Percentiles rank a stretch among this genome's conserved stretches.
phyloP scores from a whole-genome alignment of 2,797 vertebrate species.

The Lycodopsis pacificus region DNA sequence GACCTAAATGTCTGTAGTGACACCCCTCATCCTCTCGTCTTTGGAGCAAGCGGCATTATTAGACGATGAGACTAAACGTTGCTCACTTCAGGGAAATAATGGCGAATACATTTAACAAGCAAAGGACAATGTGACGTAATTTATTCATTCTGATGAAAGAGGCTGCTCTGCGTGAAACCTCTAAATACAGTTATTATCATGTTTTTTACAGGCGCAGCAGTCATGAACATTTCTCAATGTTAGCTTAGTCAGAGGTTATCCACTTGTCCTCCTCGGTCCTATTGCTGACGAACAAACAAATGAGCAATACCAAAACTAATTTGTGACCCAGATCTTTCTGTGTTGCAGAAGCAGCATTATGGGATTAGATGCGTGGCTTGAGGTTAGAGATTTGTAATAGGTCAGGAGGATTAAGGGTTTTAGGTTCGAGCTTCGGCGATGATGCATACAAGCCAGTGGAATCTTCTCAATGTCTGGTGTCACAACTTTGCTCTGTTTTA shows the following conservation, averaged over 20 bases:
- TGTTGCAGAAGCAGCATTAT: conserved; percentile 28
- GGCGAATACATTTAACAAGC: background rate
- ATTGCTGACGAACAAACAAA: conserved; percentile 26
- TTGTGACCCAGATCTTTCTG: conserved; percentile 33
- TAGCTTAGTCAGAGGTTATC: background rate
- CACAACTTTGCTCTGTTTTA: background rate
- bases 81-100: background rate
- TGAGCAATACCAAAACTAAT: conserved; percentile 23
- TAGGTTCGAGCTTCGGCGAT: conserved; percentile 9
- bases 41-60: background rate
- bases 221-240: background rate
- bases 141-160: background rate
- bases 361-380: conserved; percentile 38
- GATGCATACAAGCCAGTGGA: background rate
- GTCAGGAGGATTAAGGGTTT: conserved; percentile 42
- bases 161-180: background rate
- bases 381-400: conserved; percentile 44
- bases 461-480: conserved; percentile 6
- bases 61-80: background rate
- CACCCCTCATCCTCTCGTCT: background rate
- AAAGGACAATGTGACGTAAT: background rate
- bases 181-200: background rate
- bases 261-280: conserved; percentile 12
- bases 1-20: background rate
- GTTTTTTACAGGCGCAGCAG: no score